Percentiles rank a stretch among this genome's conserved stretches.
phyloP scores from a whole-genome alignment of 1,140 invertebrate genomes.

The Cataglyphis hispanica region DNA sequence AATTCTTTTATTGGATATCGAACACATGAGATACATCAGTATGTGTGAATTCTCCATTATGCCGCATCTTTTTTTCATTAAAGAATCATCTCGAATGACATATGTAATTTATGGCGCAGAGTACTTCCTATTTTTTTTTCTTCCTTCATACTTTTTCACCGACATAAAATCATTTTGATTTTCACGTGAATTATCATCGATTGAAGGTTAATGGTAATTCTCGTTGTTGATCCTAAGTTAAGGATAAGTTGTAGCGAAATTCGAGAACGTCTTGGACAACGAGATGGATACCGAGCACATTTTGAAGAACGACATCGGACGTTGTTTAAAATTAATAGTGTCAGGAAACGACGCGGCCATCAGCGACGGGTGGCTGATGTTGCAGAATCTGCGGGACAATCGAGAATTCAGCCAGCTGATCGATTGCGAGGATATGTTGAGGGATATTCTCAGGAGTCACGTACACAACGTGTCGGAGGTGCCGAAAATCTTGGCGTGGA shows the following conservation, averaged over 20 bases:
- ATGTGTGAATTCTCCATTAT: background rate
- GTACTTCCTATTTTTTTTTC: slow-evolving; percentile 42
- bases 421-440: slow-evolving; percentile 51
- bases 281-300: slow-evolving; percentile 66
- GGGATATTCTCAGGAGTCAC: slow-evolving; percentile 48
- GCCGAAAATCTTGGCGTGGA: slow-evolving; percentile 75
- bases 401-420: slow-evolving; percentile 10
- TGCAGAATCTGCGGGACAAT: slow-evolving; percentile 70
- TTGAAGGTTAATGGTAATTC: slow-evolving; percentile 68
- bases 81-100: background rate
- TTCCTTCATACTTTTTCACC: slow-evolving; percentile 38
- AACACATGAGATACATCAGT: too few species aligned
- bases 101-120: slow-evolving; percentile 11
- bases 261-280: background rate
- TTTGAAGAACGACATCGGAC: slow-evolving; percentile 50
- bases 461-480: slow-evolving; percentile 75
- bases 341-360: slow-evolving; percentile 68
- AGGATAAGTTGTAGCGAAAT: background rate
- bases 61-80: background rate
- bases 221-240: slow-evolving; percentile 22
- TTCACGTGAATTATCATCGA: slow-evolving; percentile 68
- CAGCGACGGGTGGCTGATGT: slow-evolving; percentile 71
- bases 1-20: background rate
- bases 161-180: slow-evolving; percentile 69
- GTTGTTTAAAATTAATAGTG: slow-evolving; percentile 70